phyloP scores from a whole-genome alignment of 2,888 invertebrate species.

The Lysandra bellargus region DNA sequence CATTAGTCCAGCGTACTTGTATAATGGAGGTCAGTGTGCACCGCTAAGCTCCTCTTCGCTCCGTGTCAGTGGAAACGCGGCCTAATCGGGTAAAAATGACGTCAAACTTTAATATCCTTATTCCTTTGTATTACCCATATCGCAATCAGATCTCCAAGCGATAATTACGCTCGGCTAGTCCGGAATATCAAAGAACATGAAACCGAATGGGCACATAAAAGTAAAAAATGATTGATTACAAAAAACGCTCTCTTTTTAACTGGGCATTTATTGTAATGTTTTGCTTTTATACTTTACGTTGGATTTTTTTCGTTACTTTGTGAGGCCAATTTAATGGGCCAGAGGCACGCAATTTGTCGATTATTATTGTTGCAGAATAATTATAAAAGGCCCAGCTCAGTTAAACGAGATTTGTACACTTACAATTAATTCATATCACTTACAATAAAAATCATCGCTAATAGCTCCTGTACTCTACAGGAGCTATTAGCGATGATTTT shows the following conservation, averaged over 20 bases:
- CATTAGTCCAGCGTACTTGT: no score
- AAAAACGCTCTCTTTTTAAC: conserved; percentile 7
- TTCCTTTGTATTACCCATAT: not conserved
- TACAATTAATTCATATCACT: not conserved
- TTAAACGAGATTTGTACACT: conserved; percentile 17
- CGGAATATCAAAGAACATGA: not conserved
- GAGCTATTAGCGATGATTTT: not conserved
- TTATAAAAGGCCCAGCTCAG: conserved; percentile 11
- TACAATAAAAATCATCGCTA: no score
- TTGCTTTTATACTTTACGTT: conserved; percentile 27
- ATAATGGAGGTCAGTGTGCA: no score
- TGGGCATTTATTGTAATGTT: conserved; percentile 13
- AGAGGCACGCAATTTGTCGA: conserved; percentile 30
- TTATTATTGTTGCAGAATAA: conserved; percentile 30
- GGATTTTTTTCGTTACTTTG: not conserved
- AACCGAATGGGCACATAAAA: conserved; percentile 6
- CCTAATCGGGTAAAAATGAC: no score
- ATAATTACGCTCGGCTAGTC: not conserved
- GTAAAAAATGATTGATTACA: conserved; percentile 14
- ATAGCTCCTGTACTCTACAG: no score
- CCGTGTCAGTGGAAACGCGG: no score
- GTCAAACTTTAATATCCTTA: not conserved
- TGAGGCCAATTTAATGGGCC: conserved; percentile 21
- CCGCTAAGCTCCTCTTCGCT: no score
- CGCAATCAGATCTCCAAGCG: not conserved